A percentile compares a stretch with the other conserved stretches of the same genome.
phyloP scores from a whole-genome alignment of 1,140 invertebrate species.

The Gonioctena quinquepunctata region DNA sequence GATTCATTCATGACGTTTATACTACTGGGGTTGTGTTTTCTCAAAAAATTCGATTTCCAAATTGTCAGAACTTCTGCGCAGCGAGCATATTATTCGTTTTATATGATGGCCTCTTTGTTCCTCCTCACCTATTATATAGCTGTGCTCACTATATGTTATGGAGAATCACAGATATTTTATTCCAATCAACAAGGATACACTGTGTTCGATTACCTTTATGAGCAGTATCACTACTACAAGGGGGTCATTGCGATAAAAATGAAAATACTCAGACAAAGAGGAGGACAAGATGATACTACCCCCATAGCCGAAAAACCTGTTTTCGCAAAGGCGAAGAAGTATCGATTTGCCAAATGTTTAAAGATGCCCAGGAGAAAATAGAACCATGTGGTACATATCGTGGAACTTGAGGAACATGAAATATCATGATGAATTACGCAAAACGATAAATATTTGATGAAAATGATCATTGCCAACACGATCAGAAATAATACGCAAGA shows the following conservation, averaged over 20 bases:
- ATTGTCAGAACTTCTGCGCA: slow-evolving; percentile 17
- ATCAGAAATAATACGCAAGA: not conserved
- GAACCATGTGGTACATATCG: not conserved
- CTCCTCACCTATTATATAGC: slow-evolving; percentile 31
- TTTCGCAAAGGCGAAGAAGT: slow-evolving; percentile 22
- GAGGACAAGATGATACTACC: not conserved
- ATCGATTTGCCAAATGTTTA: slow-evolving; percentile 26
- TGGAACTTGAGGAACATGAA: not conserved
- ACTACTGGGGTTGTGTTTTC: slow-evolving; percentile 16
- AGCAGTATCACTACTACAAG: slow-evolving; percentile 30
- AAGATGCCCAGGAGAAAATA: slow-evolving; percentile 19
- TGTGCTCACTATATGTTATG: slow-evolving; percentile 33
- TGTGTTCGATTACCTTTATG: slow-evolving; percentile 19
- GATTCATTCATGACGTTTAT: slow-evolving; percentile 24
- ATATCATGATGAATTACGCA: not conserved
- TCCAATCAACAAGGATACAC: slow-evolving; percentile 11
- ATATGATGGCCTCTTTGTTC: slow-evolving; percentile 28
- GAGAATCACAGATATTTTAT: slow-evolving; percentile 24
- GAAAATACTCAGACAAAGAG: not conserved
- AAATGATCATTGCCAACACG: not conserved
- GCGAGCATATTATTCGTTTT: slow-evolving; percentile 23
- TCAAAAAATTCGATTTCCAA: slow-evolving; percentile 18
- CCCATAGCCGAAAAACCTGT: not conserved
- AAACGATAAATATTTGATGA: not conserved
- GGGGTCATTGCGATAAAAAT: not conserved